Base-by-base conservation (phyloP, 2,888 invertebrate species). In the Stenichneumon culpator region DNA sequence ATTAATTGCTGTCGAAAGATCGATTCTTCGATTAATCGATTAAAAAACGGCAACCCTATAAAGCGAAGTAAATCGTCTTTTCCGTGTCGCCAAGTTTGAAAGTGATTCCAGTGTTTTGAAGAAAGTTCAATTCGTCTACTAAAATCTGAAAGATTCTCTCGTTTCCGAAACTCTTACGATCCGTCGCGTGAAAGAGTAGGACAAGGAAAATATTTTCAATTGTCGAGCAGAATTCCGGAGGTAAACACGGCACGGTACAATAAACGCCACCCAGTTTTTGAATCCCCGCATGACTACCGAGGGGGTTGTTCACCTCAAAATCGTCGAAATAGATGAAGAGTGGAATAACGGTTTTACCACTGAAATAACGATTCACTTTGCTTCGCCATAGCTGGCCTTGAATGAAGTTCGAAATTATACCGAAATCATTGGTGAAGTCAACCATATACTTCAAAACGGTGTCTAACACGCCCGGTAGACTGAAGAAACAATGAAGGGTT, bases 331-430 rank as follows among this genome's bases (percentile, higher is more conserved):
- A 77, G n/a, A 78, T 39, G 39, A 79, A 78, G 47, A 82, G 16
- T 19, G 78, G 72, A 4, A 82, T 78, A 79, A 82, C 78, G 39
- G 65, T 78, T 65, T 82, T 73, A 25, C 65, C 73, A 32, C 7
- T 52, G 65, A 70, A 79, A 28, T 79, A 65, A 25, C 67, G 36
- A 2, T 44, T 54, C 19, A 52, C 44, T 67, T 79, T 78, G n/a
- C 69, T 60, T 16, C 72, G 63, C 83, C 83, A 83, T 32, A 83
- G 44, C 47, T 54, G 70, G 22, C 73, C 78, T 65, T 83, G 83
- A 47, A 79, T 68, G 32, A 83, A 79, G 47, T 83, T 83, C 3
- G 65, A 77, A 16, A 82, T 22, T 44, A 68, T 68, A n/a, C 16
- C 68, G 32, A n/a, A 73, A 3, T 83, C 57, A 52, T 32, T 3